phyloP scores from a whole-genome alignment of 1,140 invertebrate genomes.

The Dinoponera quadriceps region DNA sequence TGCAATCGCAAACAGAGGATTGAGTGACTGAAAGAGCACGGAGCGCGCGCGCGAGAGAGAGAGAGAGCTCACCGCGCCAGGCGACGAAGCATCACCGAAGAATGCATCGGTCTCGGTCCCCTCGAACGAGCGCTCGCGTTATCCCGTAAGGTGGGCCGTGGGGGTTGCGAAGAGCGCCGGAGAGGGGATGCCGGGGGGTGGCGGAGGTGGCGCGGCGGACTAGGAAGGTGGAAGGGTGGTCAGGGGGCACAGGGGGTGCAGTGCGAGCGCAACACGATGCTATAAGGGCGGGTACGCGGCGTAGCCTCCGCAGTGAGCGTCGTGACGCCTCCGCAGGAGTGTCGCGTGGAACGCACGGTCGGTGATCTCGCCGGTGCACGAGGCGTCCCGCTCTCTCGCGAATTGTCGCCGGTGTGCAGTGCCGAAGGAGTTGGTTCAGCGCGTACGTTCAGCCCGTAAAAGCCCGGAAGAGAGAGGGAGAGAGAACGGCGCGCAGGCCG shows the following conservation, averaged over 20 bases:
- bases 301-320: constrained; percentile 84
- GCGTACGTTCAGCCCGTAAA: background rate
- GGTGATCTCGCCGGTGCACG: constrained; percentile 64
- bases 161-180: constrained; percentile 44
- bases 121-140: constrained; percentile 70
- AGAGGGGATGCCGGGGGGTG: constrained; percentile 53
- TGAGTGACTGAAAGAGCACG: constrained; percentile 46
- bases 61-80: constrained; percentile 40
- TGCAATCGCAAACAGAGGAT: constrained; percentile 49
- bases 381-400: constrained; percentile 58
- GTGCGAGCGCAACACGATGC: constrained; percentile 79
- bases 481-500: constrained; percentile 10
- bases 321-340: constrained; percentile 79
- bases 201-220: constrained; percentile 55
- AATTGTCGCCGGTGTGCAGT: constrained; percentile 54
- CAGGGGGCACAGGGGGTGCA: constrained; percentile 61
- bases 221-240: constrained; percentile 46
- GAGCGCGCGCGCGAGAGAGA: too few relatives aligned
- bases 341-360: constrained; percentile 48
- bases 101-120: constrained; percentile 65
- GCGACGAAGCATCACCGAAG: constrained; percentile 60
- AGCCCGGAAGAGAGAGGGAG: constrained; percentile 1
- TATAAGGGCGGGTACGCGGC: constrained; percentile 85
- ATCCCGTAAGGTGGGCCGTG: constrained; percentile 65
- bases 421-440: constrained; percentile 48